phyloP scores from a whole-genome alignment of 2,888 invertebrate species.

The Drosophila neotestacea region DNA sequence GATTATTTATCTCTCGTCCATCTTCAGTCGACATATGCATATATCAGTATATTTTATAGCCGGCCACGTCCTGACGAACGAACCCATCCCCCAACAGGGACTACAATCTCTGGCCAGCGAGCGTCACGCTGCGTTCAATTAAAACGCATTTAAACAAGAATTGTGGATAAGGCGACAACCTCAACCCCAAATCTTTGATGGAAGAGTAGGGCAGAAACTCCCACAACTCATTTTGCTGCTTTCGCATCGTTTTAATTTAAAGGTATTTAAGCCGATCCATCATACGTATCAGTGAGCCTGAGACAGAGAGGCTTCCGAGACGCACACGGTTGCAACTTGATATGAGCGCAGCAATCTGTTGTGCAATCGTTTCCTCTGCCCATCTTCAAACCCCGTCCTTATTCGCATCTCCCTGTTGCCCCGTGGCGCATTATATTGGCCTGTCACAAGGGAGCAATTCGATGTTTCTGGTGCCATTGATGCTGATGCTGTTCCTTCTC shows the following conservation, averaged over 20 bases:
- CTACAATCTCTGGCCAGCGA: constrained; percentile 20
- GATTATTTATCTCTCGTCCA: not conserved
- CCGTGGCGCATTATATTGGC: constrained; percentile 85
- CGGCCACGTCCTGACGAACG: constrained; percentile 1
- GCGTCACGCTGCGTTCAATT: constrained; percentile 76
- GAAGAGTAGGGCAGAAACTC: constrained; percentile 3
- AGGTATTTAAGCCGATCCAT: constrained; percentile 85
- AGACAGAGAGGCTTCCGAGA: constrained; percentile 27
- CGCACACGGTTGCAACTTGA: constrained; percentile 79
- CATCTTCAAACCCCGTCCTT: constrained; percentile 2
- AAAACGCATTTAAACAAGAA: constrained; percentile 77
- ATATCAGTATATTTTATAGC: not conserved
- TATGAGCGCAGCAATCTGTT: constrained; percentile 84
- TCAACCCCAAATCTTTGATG: constrained; percentile 24
- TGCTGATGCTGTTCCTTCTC: constrained; percentile 32
- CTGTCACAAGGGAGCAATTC: constrained; percentile 86
- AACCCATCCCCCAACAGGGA: not conserved
- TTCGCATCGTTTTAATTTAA: constrained; percentile 81
- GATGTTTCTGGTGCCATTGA: constrained; percentile 66
- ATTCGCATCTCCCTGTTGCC: constrained; percentile 58
- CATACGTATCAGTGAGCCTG: constrained; percentile 75
- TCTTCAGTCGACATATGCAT: not conserved
- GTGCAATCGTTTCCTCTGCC: constrained; percentile 72
- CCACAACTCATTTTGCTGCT: constrained; percentile 69
- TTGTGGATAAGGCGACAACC: constrained; percentile 18